These are phyloP conservation scores for Tigriopus japonicus DNA, from an alignment of 1,140 invertebrate genomes.

Conservation along the genomic window DNA sequence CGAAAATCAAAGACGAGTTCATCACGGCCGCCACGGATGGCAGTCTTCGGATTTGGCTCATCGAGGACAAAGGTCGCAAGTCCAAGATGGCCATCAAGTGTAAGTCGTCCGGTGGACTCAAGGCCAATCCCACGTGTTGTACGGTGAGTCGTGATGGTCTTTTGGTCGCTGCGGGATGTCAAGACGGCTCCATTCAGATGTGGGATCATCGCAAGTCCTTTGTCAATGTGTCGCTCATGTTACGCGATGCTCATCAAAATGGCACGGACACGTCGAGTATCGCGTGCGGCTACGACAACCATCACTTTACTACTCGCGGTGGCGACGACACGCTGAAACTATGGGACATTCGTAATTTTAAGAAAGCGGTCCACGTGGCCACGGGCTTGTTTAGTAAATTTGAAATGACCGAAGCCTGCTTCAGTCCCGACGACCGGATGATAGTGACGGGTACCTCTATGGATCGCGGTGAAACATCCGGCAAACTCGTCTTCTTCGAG, in stretches of 20 bases:
- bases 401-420: constrained; percentile 70
- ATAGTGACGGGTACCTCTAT: constrained; percentile 66
- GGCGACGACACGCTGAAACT: constrained; percentile 87
- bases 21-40: constrained; percentile 80
- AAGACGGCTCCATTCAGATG: constrained; percentile 90
- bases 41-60: constrained; percentile 74
- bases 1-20: constrained; percentile 74
- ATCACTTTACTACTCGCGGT: constrained; percentile 53
- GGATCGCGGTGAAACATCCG: constrained; percentile 43
- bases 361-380: constrained; percentile 47
- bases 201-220: constrained; percentile 71
- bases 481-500: constrained; percentile 63
- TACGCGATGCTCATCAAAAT: constrained; percentile 61
- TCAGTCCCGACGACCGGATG: constrained; percentile 80
- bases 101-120: constrained; percentile 55
- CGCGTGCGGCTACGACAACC: constrained; percentile 69
- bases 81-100: constrained; percentile 78
- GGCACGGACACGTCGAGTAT: constrained; percentile 63
- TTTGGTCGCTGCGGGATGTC: constrained; percentile 69
- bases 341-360: constrained; percentile 76
- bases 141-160: constrained; percentile 69
- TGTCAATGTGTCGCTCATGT: constrained; percentile 25
- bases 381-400: constrained; percentile 60
- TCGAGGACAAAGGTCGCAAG: constrained; percentile 45
- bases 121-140: constrained; percentile 67